phyloP scores from a whole-genome alignment of 2,113 vertebrate species.

The Coptodon bakossiorum region DNA sequence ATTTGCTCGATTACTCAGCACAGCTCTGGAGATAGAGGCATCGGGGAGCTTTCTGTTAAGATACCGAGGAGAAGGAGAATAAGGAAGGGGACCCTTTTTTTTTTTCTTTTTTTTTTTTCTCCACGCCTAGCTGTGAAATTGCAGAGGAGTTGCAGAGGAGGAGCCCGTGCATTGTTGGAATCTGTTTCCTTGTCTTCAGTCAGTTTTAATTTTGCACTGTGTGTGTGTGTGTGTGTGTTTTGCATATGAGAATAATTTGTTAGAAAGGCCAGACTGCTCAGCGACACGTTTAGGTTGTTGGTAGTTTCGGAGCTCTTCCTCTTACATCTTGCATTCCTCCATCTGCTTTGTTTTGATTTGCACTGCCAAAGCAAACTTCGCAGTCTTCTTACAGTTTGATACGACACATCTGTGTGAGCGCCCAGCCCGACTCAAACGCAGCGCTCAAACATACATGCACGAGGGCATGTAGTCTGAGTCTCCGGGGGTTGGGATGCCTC shows the following conservation, averaged over 20 bases:
- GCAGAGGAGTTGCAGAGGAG: background rate
- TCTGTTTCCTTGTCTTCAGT: background rate
- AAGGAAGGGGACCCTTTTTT: background rate
- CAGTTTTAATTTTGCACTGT: background rate
- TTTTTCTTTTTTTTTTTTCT: background rate
- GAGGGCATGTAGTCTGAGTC: background rate
- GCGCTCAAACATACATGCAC: background rate
- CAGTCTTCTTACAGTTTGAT: background rate
- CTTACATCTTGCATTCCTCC: slow-evolving; percentile 5
- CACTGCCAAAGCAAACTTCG: slow-evolving; percentile 18
- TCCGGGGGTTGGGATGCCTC: background rate
- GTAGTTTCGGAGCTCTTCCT: background rate
- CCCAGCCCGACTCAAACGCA: background rate
- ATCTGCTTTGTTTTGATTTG: slow-evolving; percentile 42
- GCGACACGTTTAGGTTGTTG: background rate
- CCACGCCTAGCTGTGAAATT: background rate
- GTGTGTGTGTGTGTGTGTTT: background rate
- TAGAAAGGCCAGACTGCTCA: slow-evolving; percentile 10
- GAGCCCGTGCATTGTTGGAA: background rate
- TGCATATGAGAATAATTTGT: slow-evolving; percentile 25
- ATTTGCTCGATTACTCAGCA: slow-evolving; percentile 44
- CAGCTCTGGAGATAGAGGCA: background rate
- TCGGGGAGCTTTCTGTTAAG: slow-evolving; percentile 1
- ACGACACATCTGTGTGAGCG: background rate
- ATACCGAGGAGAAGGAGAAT: background rate